Evolutionary conservation across 64 coral and sea anemone species (phyloP).

Genomic region (Catalaphyllia jardinei): DNA sequence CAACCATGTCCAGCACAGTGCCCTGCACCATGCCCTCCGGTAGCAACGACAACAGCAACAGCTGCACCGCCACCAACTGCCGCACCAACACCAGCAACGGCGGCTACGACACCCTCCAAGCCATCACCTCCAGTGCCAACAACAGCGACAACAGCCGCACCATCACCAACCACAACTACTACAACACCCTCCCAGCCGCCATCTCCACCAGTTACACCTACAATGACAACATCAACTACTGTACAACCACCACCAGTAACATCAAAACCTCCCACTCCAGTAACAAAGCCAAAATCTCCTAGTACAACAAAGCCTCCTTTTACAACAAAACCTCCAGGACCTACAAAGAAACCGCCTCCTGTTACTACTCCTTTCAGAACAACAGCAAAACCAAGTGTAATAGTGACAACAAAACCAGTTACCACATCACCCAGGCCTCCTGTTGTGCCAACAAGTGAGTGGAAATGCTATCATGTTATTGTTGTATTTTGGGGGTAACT

Average conservation of each 20-base stretch:
- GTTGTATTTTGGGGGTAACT: not conserved
- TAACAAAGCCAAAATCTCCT: slow-evolving; percentile 57
- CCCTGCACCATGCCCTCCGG: slow-evolving; percentile 35
- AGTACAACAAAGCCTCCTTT: not conserved
- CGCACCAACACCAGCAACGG: not conserved
- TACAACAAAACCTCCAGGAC: slow-evolving; percentile 9
- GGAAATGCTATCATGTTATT: no score
- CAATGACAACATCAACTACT: no score
- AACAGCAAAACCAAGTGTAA: not conserved
- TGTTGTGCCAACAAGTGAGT: slow-evolving; percentile 36
- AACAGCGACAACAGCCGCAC: slow-evolving; percentile 10
- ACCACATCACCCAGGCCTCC: slow-evolving; percentile 5
- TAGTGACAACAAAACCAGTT: slow-evolving; percentile 3
- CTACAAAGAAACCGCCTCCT: slow-evolving; percentile 1
- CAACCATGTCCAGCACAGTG: slow-evolving; percentile 59
- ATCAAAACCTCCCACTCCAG: slow-evolving; percentile 31
- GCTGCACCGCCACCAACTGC: no score
- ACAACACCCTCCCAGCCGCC: slow-evolving; percentile 17
- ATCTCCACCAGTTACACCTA: slow-evolving; percentile 3
- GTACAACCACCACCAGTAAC: not conserved
- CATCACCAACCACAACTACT: not conserved
- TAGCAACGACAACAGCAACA: not conserved
- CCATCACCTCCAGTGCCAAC: slow-evolving; percentile 20
- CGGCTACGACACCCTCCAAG: not conserved
- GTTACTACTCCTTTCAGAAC: not conserved